Conservation (phyloP, 2,888 invertebrate genomes). For the Sipunculus nudus region DNA sequence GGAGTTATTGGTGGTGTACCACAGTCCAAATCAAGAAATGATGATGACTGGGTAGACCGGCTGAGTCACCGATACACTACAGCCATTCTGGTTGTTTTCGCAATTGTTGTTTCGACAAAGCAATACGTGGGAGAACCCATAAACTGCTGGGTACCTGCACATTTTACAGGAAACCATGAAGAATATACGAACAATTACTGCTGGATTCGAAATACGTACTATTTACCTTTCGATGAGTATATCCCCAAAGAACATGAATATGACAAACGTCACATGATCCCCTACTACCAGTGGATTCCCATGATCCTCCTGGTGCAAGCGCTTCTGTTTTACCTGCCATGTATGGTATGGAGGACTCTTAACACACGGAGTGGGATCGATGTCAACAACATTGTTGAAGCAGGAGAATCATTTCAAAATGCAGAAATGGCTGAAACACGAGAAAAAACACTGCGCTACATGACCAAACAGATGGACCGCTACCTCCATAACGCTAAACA, state of each 20-base stretch:
- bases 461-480: slow-evolving; percentile 46
- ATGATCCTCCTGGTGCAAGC: slow-evolving; percentile 42
- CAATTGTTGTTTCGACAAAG: slow-evolving; percentile 40
- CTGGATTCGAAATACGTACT: slow-evolving; percentile 47
- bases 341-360: slow-evolving; percentile 35
- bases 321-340: slow-evolving; percentile 36
- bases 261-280: slow-evolving; percentile 39
- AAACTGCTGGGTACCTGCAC: slow-evolving; percentile 46
- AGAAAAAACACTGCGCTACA: slow-evolving; percentile 36
- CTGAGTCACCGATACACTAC: slow-evolving; percentile 39
- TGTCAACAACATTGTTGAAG: slow-evolving; percentile 43
- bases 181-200: slow-evolving; percentile 45
- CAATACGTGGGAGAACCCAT: slow-evolving; percentile 45
- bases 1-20: slow-evolving; percentile 41
- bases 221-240: slow-evolving; percentile 41
- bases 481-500: slow-evolving; percentile 63
- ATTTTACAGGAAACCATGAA: slow-evolving; percentile 42
- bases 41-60: slow-evolving; percentile 41
- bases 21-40: slow-evolving; percentile 34
- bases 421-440: slow-evolving; percentile 37
- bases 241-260: slow-evolving; percentile 43
- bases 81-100: slow-evolving; percentile 37
- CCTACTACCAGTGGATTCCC: slow-evolving; percentile 48
- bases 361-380: slow-evolving; percentile 42
- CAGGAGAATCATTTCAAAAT: slow-evolving; percentile 44